Evolutionary conservation across 1,140 invertebrate genomes (phyloP), one percentile per base, ranked within the genome.

Genomic region (Aphis craccivora): DNA sequence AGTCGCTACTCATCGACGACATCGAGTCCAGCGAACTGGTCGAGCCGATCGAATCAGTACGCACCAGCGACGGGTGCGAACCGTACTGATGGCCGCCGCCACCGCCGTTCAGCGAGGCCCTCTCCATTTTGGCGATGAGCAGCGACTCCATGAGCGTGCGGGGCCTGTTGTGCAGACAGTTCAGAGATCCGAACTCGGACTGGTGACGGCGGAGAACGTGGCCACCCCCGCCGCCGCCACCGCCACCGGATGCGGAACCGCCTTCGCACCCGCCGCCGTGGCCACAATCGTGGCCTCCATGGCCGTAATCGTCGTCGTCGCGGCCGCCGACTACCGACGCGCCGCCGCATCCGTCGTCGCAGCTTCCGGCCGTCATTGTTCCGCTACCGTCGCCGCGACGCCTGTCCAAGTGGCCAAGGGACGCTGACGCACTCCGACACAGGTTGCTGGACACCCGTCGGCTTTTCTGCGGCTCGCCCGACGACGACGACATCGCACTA

Each of bases 41-140:
- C 93, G 97, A 97, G 95, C 98, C 97, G 95, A 97, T 96, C 40
- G 97, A 98, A 94, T 98, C 97, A 8, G 97, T 97, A 94, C 97
- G 95, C 22, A 97, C 95, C 93, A 98, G 95, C 93, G 94, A 93
- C 83, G 67, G 94, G 95, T 95, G 94, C 94, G 55, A 76, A 95
- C 96, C 35, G 94, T 94, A 93, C n/a, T 92, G 90, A 81, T 93
- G 94, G 94, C 93, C 94, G 90, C 91, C 93, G 91, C 90, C 93
- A 92, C 60, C 90, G 93, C 93, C 94, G 91, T 76, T 83, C 60
- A 90, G 40, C 48, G 95, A 95, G 25, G 95, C 95, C 51, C 95
- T 94, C 94, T 97, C 97, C 96, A 97, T 97, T 95, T 98, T 98
- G 7, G 97, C 97, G 40, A 97, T 96, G 81, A 98, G 95, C 87